These are phyloP conservation scores for Pachycephus smyrnensis DNA, from an alignment of 2,888 invertebrate genomes.

Conservation along the genomic window DNA sequence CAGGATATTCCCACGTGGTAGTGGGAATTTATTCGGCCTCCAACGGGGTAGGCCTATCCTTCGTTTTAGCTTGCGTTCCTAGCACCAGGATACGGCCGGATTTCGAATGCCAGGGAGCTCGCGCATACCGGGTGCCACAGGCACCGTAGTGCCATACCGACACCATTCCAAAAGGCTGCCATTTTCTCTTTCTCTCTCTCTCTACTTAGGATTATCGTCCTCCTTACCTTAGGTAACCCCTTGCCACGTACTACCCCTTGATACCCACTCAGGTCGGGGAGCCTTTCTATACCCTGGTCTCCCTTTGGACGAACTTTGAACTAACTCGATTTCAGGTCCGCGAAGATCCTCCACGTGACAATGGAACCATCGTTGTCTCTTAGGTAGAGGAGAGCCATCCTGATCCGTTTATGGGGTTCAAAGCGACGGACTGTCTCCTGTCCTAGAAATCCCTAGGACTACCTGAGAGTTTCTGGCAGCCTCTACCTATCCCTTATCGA, in stretches of 20 bases:
- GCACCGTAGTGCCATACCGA: not conserved
- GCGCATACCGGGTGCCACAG: not conserved
- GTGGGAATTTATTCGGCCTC: not conserved
- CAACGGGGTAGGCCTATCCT: not conserved
- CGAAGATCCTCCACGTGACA: slow-evolving; percentile 15
- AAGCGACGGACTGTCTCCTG: slow-evolving; percentile 1
- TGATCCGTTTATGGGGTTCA: slow-evolving; percentile 23
- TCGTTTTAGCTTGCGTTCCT: not conserved
- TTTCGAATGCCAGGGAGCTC: slow-evolving; percentile 9
- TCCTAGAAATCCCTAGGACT: not conserved
- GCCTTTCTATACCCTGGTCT: not conserved
- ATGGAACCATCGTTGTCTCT: slow-evolving; percentile 24
- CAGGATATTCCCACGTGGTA: not conserved
- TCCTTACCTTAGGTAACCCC: not conserved
- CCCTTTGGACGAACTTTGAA: not conserved
- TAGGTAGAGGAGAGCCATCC: slow-evolving; percentile 2
- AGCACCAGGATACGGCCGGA: not conserved
- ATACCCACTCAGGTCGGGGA: not conserved
- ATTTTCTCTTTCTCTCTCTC: too few species aligned
- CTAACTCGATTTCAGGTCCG: not conserved
- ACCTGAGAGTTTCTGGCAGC: not conserved
- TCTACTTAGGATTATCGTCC: not conserved
- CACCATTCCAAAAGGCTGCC: not conserved
- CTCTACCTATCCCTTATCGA: not conserved
- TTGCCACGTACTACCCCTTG: not conserved